A percentile compares a stretch with the other conserved stretches of the same genome.
Conservation (phyloP, 2,797 vertebrate genomes). For the Leptatherina wallacei region DNA sequence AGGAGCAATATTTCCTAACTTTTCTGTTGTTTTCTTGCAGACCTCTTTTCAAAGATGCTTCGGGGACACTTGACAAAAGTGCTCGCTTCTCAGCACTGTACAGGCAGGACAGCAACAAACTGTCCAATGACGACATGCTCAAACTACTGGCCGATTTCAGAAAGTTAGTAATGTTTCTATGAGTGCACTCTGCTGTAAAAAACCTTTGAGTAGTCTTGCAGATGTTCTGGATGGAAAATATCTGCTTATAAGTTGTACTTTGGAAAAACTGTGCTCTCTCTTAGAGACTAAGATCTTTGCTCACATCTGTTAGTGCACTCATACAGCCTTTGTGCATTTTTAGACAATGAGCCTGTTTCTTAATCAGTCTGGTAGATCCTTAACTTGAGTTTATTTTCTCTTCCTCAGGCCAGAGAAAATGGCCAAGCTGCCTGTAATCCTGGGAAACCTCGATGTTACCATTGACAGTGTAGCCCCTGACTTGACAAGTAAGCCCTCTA, state of each 20-base stretch:
- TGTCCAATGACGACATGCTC: constrained; percentile 97
- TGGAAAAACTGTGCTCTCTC: constrained; percentile 41
- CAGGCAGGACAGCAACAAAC: constrained; percentile 95
- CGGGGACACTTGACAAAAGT: constrained; percentile 93
- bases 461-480: constrained; percentile 94
- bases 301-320: constrained; percentile 48
- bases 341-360: constrained; percentile 29
- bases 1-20: background rate
- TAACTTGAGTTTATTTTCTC: constrained; percentile 64
- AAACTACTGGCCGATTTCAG: constrained; percentile 95
- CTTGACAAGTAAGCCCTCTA: constrained; percentile 89
- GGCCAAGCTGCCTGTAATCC: constrained; percentile 96
- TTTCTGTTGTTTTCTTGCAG: constrained; percentile 71
- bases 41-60: constrained; percentile 93
- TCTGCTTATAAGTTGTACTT: constrained; percentile 37
- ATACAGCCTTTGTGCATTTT: constrained; percentile 27
- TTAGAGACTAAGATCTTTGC: constrained; percentile 50
- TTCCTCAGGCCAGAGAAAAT: constrained; percentile 93
- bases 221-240: constrained; percentile 47
- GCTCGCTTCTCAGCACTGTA: constrained; percentile 94
- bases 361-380: constrained; percentile 47
- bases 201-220: constrained; percentile 35
- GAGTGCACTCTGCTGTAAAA: constrained; percentile 31
- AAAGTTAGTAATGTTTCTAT: constrained; percentile 90
- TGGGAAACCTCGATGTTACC: constrained; percentile 95